These are phyloP conservation scores for Formicarius rufipectus DNA, from an alignment of 2,113 vertebrate genomes.

Conservation along the genomic window DNA sequence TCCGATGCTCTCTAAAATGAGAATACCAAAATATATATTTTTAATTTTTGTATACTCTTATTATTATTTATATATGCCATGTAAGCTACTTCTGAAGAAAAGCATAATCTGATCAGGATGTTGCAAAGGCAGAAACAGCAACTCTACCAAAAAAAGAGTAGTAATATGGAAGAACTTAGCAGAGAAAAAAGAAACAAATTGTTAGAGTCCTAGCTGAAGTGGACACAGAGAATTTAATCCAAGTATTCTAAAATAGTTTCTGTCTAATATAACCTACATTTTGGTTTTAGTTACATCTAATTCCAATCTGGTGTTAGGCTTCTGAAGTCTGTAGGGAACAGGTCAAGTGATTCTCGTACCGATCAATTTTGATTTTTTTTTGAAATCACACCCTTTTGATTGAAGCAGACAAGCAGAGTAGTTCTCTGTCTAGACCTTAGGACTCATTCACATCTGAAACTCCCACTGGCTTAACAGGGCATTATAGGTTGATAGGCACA, in stretches of 20 bases:
- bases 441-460: background rate
- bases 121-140: background rate
- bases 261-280: background rate
- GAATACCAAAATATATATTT: background rate
- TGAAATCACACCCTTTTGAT: background rate
- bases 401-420: background rate
- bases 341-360: background rate
- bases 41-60: background rate
- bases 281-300: background rate
- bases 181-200: background rate
- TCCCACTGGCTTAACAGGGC: background rate
- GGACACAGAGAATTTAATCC: background rate
- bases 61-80: background rate
- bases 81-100: background rate
- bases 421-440: background rate
- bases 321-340: background rate
- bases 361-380: background rate
- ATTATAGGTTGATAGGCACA: background rate
- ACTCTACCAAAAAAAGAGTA: background rate
- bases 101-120: background rate
- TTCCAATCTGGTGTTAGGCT: background rate
- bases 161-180: background rate
- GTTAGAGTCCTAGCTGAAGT: background rate
- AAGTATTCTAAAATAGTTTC: background rate
- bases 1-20: background rate